Percentiles rank a stretch among this genome's conserved stretches.
Evolutionary conservation across 1,140 invertebrate species (phyloP).

Genomic region (Carposina sasakii): DNA sequence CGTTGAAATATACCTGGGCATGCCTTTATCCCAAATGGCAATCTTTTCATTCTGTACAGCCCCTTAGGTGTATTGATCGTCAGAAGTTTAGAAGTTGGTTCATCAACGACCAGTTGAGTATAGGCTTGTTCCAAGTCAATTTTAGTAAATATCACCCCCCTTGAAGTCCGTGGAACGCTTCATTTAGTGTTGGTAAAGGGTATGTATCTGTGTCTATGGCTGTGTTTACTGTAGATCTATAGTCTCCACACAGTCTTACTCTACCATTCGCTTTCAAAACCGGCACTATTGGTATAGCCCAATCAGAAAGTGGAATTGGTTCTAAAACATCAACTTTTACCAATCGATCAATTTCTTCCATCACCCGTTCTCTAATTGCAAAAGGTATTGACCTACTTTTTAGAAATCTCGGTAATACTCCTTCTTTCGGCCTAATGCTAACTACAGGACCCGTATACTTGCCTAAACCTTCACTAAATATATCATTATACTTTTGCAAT

Average conservation of each 20-base stretch:
- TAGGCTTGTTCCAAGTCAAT: neutral
- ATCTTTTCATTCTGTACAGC: neutral
- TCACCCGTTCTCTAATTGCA: neutral
- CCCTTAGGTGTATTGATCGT: neutral
- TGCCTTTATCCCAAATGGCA: neutral
- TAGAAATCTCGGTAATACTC: neutral
- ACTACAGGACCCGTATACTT: too few relatives aligned
- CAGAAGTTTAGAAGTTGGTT: neutral
- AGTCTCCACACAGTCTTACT: neutral
- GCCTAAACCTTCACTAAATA: too few relatives aligned
- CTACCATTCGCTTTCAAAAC: neutral
- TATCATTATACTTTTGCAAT: too few relatives aligned
- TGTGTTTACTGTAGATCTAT: neutral
- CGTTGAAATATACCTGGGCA: neutral
- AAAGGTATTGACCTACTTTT: neutral
- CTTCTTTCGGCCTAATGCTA: too few relatives aligned
- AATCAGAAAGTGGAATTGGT: neutral
- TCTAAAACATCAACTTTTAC: neutral
- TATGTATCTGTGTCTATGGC: neutral
- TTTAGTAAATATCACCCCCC: neutral
- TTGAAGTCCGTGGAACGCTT: neutral
- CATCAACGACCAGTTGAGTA: neutral
- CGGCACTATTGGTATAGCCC: neutral
- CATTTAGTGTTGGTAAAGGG: neutral
- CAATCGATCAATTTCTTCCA: neutral